A percentile compares a stretch with the other conserved stretches of the same genome.
phyloP scores from a whole-genome alignment of 2,888 invertebrate genomes.

The Nymphalis urticae region DNA sequence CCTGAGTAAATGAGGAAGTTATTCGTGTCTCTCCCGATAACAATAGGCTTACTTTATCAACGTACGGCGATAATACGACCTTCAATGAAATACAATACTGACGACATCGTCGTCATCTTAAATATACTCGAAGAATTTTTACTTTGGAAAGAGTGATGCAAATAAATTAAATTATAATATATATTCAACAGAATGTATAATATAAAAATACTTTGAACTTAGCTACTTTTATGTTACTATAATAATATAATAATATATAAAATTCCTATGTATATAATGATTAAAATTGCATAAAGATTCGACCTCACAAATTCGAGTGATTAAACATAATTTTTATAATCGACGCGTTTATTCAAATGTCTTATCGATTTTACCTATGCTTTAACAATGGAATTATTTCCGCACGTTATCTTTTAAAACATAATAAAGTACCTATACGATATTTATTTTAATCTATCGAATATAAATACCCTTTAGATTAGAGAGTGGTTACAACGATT shows the following conservation, averaged over 20 bases:
- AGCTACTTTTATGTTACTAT: too few species aligned
- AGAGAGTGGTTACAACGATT: too few species aligned
- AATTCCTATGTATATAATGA: too few species aligned
- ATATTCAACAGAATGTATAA: too few species aligned
- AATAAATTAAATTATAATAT: too few species aligned
- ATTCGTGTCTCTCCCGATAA: constrained; percentile 68
- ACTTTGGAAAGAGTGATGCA: not conserved
- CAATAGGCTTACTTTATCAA: constrained; percentile 72
- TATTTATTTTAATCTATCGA: not conserved
- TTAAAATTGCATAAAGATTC: too few species aligned
- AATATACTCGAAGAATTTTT: constrained; percentile 17
- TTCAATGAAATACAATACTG: constrained; percentile 51
- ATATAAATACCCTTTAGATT: too few species aligned
- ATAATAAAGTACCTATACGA: not conserved
- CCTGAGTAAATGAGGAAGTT: constrained; percentile 73
- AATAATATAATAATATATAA: too few species aligned
- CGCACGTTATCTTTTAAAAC: not conserved
- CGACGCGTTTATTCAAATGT: not conserved
- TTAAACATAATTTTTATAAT: not conserved
- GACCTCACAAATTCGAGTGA: too few species aligned
- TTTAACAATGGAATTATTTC: constrained; percentile 2
- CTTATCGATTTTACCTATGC: not conserved
- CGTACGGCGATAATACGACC: constrained; percentile 62
- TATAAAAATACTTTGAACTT: too few species aligned
- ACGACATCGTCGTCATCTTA: constrained; percentile 38